A percentile compares a stretch with the other conserved stretches of the same genome.
These are phyloP conservation scores for Drosophila takahashii DNA, from an alignment of 1,140 invertebrate species.

Conservation along the genomic window DNA sequence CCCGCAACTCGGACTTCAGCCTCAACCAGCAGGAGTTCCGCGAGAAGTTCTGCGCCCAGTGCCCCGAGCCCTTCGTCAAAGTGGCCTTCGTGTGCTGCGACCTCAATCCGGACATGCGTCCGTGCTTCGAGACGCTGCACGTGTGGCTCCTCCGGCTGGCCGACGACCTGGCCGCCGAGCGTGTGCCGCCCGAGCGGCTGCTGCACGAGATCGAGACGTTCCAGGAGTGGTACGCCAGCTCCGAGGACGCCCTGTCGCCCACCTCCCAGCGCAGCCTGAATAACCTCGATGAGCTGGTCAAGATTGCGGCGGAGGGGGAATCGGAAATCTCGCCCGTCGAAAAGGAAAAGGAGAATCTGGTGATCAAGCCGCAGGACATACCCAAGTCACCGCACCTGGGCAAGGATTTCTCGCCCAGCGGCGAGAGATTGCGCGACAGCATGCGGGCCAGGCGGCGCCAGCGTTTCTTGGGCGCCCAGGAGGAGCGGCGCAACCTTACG, in stretches of 20 bases:
- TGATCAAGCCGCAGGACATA: conserved; percentile 70
- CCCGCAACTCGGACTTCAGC: conserved; percentile 95
- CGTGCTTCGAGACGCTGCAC: conserved; percentile 94
- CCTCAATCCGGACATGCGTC: conserved; percentile 93
- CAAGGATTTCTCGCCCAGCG: conserved; percentile 83
- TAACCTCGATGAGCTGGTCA: conserved; percentile 50
- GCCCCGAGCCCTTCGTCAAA: conserved; percentile 94
- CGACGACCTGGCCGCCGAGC: conserved; percentile 89
- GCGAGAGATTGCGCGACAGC: conserved; percentile 79
- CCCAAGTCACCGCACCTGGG: conserved; percentile 83
- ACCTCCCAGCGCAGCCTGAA: conserved; percentile 77
- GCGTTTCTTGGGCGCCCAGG: conserved; percentile 68
- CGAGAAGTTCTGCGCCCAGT: conserved; percentile 94
- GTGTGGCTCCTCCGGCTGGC: conserved; percentile 92
- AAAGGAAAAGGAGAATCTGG: conserved; percentile 52
- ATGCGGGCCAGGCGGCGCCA: conserved; percentile 77
- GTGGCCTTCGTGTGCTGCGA: conserved; percentile 95
- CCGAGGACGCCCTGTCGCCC: conserved; percentile 76
- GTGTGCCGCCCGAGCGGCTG: conserved; percentile 87
- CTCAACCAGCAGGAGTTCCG: conserved; percentile 94
- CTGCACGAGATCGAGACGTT: conserved; percentile 92
- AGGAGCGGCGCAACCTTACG: conserved; percentile 54
- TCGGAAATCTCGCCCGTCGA: not conserved
- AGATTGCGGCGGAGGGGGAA: not conserved
- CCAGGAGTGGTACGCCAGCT: conserved; percentile 79